Percentiles rank a stretch among this genome's conserved stretches.
These are phyloP conservation scores for Chelon labrosus DNA, from an alignment of 2,797 vertebrate genomes.

Conservation along the genomic window DNA sequence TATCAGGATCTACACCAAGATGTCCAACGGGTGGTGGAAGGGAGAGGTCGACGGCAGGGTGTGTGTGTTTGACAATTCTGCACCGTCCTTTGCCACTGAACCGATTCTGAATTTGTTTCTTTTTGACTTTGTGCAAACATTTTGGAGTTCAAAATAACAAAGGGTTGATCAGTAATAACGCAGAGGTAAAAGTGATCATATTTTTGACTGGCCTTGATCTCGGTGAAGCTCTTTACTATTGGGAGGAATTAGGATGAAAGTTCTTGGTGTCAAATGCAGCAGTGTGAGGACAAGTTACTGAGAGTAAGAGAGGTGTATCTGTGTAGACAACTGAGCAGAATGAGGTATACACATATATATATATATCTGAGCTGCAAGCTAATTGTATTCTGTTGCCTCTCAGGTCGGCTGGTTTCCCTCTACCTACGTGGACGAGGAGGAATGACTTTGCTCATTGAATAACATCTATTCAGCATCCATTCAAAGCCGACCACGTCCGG, in stretches of 20 bases:
- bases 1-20: slow-evolving; percentile 95
- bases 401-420: slow-evolving; percentile 98
- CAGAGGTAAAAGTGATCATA: neutral
- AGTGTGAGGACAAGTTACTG: neutral
- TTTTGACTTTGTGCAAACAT: neutral
- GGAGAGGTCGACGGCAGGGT: slow-evolving; percentile 95
- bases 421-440: slow-evolving; percentile 94
- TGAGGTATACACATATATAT: too few species aligned
- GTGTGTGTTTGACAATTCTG: slow-evolving; percentile 25
- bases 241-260: too few species aligned
- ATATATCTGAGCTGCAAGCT: neutral
- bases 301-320: neutral
- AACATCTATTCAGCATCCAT: slow-evolving; percentile 8
- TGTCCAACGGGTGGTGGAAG: slow-evolving; percentile 96
- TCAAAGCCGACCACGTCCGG: slow-evolving; percentile 30
- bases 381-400: slow-evolving; percentile 36
- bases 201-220: too few species aligned
- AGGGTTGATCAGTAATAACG: neutral
- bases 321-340: too few species aligned
- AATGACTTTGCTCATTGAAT: slow-evolving; percentile 71
- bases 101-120: neutral
- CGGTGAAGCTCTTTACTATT: too few species aligned
- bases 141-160: neutral
- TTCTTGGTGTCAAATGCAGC: neutral
- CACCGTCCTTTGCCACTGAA: neutral